Conservation (phyloP, 2,113 vertebrate genomes). For the Gadus chalcogrammus region DNA sequence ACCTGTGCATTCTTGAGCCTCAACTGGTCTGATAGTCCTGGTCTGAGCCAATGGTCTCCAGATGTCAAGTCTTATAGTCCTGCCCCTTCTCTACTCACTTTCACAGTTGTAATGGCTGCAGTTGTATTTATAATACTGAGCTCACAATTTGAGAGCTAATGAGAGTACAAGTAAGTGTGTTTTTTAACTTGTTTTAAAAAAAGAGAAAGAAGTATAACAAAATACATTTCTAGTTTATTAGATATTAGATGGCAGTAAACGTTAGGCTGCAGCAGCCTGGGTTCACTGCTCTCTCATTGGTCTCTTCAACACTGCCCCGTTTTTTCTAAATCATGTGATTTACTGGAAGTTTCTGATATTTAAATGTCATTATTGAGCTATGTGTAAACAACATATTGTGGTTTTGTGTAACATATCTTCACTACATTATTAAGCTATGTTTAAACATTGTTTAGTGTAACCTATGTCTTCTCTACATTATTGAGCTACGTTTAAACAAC, state of each 20-base stretch:
- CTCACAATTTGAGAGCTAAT: background rate
- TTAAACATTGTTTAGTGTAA: background rate
- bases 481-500: background rate
- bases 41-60: too few relatives aligned
- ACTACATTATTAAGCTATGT: background rate
- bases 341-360: slow-evolving; percentile 44
- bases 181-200: background rate
- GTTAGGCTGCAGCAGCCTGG: background rate
- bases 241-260: background rate
- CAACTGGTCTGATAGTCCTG: background rate
- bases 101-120: too few relatives aligned
- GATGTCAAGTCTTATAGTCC: too few relatives aligned
- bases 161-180: background rate
- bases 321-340: slow-evolving; percentile 69
- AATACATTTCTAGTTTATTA: too few relatives aligned
- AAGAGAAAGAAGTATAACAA: too few relatives aligned
- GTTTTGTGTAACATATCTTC: too few relatives aligned
- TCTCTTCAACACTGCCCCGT: slow-evolving; percentile 1
- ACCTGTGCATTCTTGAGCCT: slow-evolving; percentile 40
- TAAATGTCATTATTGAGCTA: too few relatives aligned
- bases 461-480: too few relatives aligned
- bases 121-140: too few relatives aligned
- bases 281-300: slow-evolving; percentile 26
- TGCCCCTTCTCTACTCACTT: slow-evolving; percentile 30
- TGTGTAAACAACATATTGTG: background rate